These are phyloP conservation scores for Okapia johnstoni DNA, from an alignment of 2,113 vertebrate genomes.

Conservation along the genomic window DNA sequence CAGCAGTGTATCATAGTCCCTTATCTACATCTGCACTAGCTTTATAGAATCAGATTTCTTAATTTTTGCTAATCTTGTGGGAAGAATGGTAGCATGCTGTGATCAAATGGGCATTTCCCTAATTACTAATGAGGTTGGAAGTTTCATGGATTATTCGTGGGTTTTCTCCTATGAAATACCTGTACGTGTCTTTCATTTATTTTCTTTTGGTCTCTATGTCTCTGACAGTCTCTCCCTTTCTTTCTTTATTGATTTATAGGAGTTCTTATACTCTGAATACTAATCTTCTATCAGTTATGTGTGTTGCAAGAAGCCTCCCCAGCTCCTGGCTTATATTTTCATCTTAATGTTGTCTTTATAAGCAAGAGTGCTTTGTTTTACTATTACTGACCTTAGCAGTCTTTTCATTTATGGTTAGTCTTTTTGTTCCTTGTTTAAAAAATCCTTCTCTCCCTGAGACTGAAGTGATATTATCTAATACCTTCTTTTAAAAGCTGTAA, in stretches of 20 bases:
- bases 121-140: not conserved
- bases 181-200: not conserved
- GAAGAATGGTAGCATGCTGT: not conserved
- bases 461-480: not conserved
- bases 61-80: not conserved
- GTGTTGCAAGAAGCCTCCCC: not conserved
- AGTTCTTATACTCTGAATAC: not conserved
- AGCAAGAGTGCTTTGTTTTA: slow-evolving; percentile 25
- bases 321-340: not conserved
- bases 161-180: not conserved
- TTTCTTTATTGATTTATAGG: not conserved
- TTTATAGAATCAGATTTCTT: not conserved
- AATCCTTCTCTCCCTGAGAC: not conserved
- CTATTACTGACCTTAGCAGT: not conserved
- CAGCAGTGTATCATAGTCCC: not conserved
- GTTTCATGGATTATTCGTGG: not conserved
- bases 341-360: slow-evolving; percentile 1
- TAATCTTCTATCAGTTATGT: not conserved
- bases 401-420: not conserved
- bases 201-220: not conserved
- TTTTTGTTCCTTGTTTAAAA: slow-evolving; percentile 24
- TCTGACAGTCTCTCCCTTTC: not conserved
- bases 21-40: not conserved
- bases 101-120: not conserved
- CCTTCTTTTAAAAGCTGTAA: not conserved